phyloP scores from a whole-genome alignment of 1,140 invertebrate genomes.

The Euura lappo region DNA sequence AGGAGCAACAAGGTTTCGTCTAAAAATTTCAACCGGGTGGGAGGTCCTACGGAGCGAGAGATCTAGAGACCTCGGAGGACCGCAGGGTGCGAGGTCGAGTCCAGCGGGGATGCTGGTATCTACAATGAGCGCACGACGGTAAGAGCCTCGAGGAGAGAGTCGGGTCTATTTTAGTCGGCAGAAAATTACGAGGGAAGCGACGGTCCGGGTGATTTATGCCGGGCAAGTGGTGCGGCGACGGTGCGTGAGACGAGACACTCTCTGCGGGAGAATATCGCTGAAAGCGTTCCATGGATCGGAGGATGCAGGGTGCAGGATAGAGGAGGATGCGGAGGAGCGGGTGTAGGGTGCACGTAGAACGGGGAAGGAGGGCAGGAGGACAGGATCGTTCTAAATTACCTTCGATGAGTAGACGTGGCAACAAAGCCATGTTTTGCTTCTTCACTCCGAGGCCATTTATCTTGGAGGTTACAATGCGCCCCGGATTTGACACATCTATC shows the following conservation, averaged over 20 bases:
- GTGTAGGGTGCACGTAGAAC: background rate
- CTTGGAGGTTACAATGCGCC: constrained; percentile 60
- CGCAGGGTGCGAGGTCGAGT: too few species aligned
- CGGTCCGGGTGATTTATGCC: constrained; percentile 41
- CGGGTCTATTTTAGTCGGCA: background rate
- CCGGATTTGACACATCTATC: constrained; percentile 66
- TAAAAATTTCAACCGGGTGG: background rate
- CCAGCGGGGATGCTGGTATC: too few species aligned
- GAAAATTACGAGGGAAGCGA: background rate
- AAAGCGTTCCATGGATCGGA: background rate
- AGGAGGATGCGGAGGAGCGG: background rate
- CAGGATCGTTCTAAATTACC: constrained; percentile 49
- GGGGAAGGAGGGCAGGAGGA: background rate
- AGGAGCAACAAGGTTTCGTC: background rate
- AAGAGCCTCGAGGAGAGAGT: too few species aligned
- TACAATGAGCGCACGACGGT: too few species aligned
- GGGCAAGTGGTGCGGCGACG: constrained; percentile 32
- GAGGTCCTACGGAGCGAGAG: background rate
- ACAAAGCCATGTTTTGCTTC: constrained; percentile 65
- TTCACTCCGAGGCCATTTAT: constrained; percentile 63
- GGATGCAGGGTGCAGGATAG: background rate
- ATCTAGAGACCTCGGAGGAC: too few species aligned
- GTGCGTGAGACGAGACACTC: background rate
- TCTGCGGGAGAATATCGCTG: constrained; percentile 1
- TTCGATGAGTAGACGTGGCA: constrained; percentile 54